A percentile compares a stretch with the other conserved stretches of the same genome.
These are phyloP conservation scores for Planococcus citri DNA, from an alignment of 1,140 invertebrate genomes.

Conservation along the genomic window DNA sequence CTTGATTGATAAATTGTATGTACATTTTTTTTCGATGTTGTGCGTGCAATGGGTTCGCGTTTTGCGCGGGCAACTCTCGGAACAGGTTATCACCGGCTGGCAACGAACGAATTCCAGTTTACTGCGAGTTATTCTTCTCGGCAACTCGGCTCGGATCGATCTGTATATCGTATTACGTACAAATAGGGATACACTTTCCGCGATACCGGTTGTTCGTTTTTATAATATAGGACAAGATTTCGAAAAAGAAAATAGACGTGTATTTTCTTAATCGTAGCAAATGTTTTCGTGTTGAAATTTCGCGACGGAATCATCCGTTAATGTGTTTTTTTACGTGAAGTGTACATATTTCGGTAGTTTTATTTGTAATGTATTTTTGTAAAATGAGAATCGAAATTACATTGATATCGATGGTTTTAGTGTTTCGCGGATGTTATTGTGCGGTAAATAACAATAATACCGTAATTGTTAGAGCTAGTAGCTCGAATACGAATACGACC, in stretches of 20 bases:
- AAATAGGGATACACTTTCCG: neutral
- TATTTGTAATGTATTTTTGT: neutral
- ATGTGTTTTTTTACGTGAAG: neutral
- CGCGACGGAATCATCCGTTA: neutral
- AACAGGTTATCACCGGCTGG: neutral
- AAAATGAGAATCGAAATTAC: conserved; percentile 15
- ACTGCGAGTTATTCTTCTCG: neutral
- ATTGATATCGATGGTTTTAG: conserved; percentile 5
- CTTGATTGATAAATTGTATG: no score
- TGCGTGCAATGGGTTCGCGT: neutral
- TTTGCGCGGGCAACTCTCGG: neutral
- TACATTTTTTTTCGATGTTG: neutral
- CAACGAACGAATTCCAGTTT: neutral
- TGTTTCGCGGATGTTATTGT: conserved; percentile 15
- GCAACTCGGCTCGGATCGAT: neutral
- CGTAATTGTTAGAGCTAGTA: neutral
- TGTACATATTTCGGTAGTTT: neutral
- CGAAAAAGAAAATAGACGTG: neutral
- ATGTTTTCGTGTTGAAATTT: neutral
- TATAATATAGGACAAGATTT: neutral
- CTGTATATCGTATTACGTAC: conserved; percentile 3
- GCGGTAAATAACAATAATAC: conserved; percentile 16
- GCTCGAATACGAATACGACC: neutral
- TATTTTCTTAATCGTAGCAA: neutral
- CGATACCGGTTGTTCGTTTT: neutral